phyloP scores from a whole-genome alignment of 1,140 invertebrate genomes.

The Drosophila gunungcola region DNA sequence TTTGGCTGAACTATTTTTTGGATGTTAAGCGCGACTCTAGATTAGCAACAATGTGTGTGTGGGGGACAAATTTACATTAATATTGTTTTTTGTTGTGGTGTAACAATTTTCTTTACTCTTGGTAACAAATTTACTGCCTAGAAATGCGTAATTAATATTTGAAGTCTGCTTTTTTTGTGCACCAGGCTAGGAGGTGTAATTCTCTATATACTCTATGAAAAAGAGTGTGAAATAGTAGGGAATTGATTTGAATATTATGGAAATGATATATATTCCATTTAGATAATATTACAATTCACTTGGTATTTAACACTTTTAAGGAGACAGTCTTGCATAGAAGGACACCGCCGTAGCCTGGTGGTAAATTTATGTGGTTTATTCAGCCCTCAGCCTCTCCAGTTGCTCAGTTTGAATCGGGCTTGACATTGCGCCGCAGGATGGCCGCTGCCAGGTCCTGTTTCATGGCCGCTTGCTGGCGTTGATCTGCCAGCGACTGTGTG shows the following conservation, averaged over 20 bases:
- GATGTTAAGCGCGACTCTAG: slow-evolving; percentile 34
- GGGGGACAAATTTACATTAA: slow-evolving; percentile 63
- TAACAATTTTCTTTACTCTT: slow-evolving; percentile 64
- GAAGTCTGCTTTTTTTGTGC: slow-evolving; percentile 20
- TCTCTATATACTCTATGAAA: background rate
- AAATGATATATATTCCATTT: slow-evolving; percentile 3
- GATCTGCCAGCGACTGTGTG: slow-evolving; percentile 93
- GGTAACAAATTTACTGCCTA: slow-evolving; percentile 79
- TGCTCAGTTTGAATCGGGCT: slow-evolving; percentile 79
- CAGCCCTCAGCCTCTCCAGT: slow-evolving; percentile 40
- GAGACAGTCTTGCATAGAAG: background rate
- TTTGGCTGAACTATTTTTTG: slow-evolving; percentile 30
- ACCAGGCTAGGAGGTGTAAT: background rate
- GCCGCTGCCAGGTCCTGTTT: slow-evolving; percentile 94
- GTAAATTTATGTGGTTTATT: slow-evolving; percentile 47
- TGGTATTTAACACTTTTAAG: slow-evolving; percentile 1
- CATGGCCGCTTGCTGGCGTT: slow-evolving; percentile 92
- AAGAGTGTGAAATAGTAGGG: slow-evolving; percentile 10
- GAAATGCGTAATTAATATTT: slow-evolving; percentile 69
- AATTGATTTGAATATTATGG: slow-evolving; percentile 13
- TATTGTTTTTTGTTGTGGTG: slow-evolving; percentile 51
- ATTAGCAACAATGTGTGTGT: slow-evolving; percentile 56
- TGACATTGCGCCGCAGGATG: slow-evolving; percentile 88
- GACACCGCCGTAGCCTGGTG: slow-evolving; percentile 9
- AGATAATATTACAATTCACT: slow-evolving; percentile 22